phyloP scores from a whole-genome alignment of 1,140 invertebrate species.

The Danaus plexippus region DNA sequence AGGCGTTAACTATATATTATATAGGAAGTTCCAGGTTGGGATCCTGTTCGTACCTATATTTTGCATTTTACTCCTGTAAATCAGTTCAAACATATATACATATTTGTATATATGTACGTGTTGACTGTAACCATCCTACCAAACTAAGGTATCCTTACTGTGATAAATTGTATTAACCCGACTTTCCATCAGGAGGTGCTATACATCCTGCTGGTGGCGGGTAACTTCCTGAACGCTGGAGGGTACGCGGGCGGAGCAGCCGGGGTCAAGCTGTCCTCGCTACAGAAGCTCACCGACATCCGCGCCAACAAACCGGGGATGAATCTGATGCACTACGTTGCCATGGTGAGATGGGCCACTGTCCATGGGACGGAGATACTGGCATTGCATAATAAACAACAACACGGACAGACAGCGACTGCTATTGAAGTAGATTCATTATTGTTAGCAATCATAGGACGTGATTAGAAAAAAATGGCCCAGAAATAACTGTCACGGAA shows the following conservation, averaged over 20 bases:
- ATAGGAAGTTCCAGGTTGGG: too few species aligned
- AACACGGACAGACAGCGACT: background rate
- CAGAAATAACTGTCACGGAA: too few species aligned
- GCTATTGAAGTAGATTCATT: background rate
- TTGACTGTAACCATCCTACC: background rate
- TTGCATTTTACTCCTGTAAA: background rate
- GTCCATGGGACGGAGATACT: background rate
- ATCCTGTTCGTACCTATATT: too few species aligned
- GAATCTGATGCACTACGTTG: constrained; percentile 97
- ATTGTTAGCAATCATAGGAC: background rate
- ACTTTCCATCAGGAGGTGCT: constrained; percentile 84
- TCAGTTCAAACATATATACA: constrained; percentile 3
- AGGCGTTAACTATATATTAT: too few species aligned
- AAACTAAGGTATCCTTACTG: background rate
- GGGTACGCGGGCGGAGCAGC: constrained; percentile 98
- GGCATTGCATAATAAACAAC: background rate
- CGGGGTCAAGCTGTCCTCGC: constrained; percentile 93
- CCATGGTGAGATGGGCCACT: constrained; percentile 74
- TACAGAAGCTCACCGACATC: constrained; percentile 96
- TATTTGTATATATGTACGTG: constrained; percentile 3
- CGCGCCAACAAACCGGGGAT: constrained; percentile 97
- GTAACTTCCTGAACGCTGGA: constrained; percentile 96
- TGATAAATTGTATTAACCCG: too few species aligned
- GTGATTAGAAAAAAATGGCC: background rate
- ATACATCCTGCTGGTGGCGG: constrained; percentile 92